These are phyloP conservation scores for Dicaeum eximium DNA, from an alignment of 2,113 vertebrate genomes.

Conservation along the genomic window DNA sequence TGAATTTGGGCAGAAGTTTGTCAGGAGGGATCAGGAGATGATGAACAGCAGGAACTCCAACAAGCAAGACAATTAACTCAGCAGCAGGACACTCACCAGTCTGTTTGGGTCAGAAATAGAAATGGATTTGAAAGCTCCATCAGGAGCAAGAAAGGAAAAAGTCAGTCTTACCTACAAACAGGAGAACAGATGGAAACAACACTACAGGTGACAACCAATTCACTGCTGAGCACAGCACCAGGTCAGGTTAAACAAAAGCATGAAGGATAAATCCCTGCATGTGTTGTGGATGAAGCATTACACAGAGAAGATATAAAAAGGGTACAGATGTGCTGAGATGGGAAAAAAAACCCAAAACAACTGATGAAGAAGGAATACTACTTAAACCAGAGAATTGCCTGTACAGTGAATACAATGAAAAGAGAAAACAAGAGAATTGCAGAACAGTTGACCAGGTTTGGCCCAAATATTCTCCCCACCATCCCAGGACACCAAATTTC, in stretches of 20 bases:
- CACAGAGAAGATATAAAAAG: background rate
- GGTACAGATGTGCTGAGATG: background rate
- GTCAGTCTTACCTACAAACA: background rate
- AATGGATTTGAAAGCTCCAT: background rate
- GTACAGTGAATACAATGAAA: background rate
- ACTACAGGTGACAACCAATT: background rate
- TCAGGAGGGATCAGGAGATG: background rate
- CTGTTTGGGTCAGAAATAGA: background rate
- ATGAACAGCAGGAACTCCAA: slow-evolving; percentile 30
- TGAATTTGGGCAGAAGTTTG: slow-evolving; percentile 19
- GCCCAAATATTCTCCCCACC: background rate
- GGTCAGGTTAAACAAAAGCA: background rate
- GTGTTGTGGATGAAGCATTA: background rate
- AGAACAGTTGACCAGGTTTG: background rate
- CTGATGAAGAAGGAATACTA: background rate
- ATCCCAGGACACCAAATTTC: background rate
- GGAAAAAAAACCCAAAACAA: background rate
- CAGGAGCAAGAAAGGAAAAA: background rate
- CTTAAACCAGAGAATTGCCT: background rate
- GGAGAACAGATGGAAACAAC: background rate
- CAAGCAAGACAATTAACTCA: slow-evolving; percentile 2
- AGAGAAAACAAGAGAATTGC: background rate
- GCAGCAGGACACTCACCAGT: background rate
- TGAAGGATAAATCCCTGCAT: background rate
- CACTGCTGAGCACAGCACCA: background rate